Base-by-base conservation (phyloP, 53 echinoderm and acorn worm genomes). In the Hippasteria phrygiana region DNA sequence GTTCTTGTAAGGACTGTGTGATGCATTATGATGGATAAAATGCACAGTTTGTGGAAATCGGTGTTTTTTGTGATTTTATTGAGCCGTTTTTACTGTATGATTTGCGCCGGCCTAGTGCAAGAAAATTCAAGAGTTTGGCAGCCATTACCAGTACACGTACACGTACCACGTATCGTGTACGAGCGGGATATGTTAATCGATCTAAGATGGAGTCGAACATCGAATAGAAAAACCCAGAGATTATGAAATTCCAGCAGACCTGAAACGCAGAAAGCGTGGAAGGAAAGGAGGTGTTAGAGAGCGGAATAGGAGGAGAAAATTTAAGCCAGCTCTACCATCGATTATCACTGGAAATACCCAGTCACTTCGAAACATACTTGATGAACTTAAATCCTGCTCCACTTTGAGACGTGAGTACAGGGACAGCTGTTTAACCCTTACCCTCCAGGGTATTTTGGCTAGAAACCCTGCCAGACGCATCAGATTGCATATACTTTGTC, bases 361-460 rank as follows among this genome's bases (percentile, higher is more conserved):
- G 5, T 89, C 89, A 20, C 56, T 92, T 32, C 31, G 64, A 18
- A 92, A 92, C 43, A 92, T 89, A 59, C 82, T 92, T 34, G 88
- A 92, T 45, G 89, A 92, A 84, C 69, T 92, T 2, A 66, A 89
- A 63, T 48, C 83, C 7, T 65, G 85, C 22, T 83, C 88, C 6
- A 88, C 65, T 56, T 92, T 73, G 7, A 88, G 89, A 77, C 45
- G 74, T 88, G 93, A 93, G 63, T 93, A 90, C 26, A 48, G 93
- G 55, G 90, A 90, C 36, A n/a, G 86, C 24, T 87, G 90, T 64
- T 41, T 93, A 33, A 78, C n/a, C n/a, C n/a, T n/a, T n/a, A n/a
- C n/a, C n/a, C n/a, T n/a, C n/a, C n/a, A n/a, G n/a, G n/a, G n/a
- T n/a, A n/a, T n/a, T n/a, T n/a, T n/a, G n/a, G n/a, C n/a, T n/a